These are phyloP conservation scores for Drosophila borealis DNA, from an alignment of 2,888 invertebrate genomes.

Conservation along the genomic window DNA sequence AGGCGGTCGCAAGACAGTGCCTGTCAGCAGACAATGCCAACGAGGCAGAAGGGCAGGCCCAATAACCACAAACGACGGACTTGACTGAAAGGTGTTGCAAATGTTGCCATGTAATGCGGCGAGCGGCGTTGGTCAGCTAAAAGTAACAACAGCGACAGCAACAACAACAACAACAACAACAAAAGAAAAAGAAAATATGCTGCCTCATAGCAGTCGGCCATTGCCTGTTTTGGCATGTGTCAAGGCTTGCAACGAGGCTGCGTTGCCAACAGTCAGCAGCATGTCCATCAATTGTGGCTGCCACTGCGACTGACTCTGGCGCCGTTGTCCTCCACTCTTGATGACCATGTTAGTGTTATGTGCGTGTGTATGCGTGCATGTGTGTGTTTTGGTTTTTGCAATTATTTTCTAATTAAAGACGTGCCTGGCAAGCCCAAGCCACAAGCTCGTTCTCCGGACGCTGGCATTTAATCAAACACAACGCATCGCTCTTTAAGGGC, in stretches of 20 bases:
- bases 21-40: constrained; percentile 37
- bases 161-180: constrained; percentile 25
- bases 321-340: constrained; percentile 58
- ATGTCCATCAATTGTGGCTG: constrained; percentile 77
- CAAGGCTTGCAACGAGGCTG: constrained; percentile 68
- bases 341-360: constrained; percentile 19
- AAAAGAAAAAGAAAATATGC: constrained; percentile 34
- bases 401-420: constrained; percentile 85
- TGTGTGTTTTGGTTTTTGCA: constrained; percentile 62
- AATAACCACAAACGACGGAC: constrained; percentile 45
- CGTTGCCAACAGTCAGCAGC: constrained; percentile 61
- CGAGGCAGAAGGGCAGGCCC: constrained; percentile 9
- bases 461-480: constrained; percentile 49
- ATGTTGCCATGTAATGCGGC: constrained; percentile 76
- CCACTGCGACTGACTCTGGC: constrained; percentile 55
- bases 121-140: constrained; percentile 42
- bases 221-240: constrained; percentile 81
- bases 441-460: constrained; percentile 8
- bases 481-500: constrained; percentile 36
- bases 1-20: constrained; percentile 62
- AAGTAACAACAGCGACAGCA: constrained; percentile 8
- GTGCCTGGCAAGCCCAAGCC: constrained; percentile 62
- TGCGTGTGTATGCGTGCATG: constrained; percentile 6
- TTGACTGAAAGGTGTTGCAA: constrained; percentile 76
- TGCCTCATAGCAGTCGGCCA: constrained; percentile 61